phyloP scores from a whole-genome alignment of 2,888 invertebrate species.

The Helicoverpa assulta region DNA sequence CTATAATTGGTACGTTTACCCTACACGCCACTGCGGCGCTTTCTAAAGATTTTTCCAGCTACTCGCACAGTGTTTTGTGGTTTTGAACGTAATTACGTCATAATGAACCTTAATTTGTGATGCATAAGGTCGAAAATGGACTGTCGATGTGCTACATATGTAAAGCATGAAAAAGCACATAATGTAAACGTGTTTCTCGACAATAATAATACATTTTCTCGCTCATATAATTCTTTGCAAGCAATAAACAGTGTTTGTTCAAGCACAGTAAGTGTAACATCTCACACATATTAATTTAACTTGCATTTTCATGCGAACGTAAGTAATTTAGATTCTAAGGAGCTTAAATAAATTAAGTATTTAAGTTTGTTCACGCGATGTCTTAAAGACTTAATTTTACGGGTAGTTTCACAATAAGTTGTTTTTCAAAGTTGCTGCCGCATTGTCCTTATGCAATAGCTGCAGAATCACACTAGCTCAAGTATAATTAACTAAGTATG shows the following conservation, averaged over 20 bases:
- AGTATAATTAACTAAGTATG: no score
- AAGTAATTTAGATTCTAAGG: conserved; percentile 41
- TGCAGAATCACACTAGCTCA: conserved; percentile 2
- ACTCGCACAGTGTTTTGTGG: conserved; percentile 53
- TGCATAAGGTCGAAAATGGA: conserved; percentile 36
- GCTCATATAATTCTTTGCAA: conserved; percentile 25
- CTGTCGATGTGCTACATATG: conserved; percentile 6
- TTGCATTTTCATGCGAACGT: conserved; percentile 23
- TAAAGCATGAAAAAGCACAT: conserved; percentile 14
- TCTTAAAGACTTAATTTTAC: conserved; percentile 41
- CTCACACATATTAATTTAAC: conserved; percentile 22
- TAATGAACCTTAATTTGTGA: conserved; percentile 21
- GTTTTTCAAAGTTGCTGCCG: background rate
- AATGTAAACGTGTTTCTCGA: conserved; percentile 30
- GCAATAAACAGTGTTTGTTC: conserved; percentile 19
- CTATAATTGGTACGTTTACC: conserved; percentile 73
- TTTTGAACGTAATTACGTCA: conserved; percentile 26
- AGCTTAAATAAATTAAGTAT: conserved; percentile 30
- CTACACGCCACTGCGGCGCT: conserved; percentile 59
- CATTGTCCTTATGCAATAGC: background rate
- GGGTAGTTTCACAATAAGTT: conserved; percentile 19
- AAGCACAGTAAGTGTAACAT: conserved; percentile 27
- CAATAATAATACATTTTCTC: conserved; percentile 34
- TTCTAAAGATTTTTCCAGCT: conserved; percentile 55
- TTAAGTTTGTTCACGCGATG: conserved; percentile 23